These are phyloP conservation scores for Sebastolobus altivelis DNA, from an alignment of 2,797 vertebrate genomes.

Conservation along the genomic window DNA sequence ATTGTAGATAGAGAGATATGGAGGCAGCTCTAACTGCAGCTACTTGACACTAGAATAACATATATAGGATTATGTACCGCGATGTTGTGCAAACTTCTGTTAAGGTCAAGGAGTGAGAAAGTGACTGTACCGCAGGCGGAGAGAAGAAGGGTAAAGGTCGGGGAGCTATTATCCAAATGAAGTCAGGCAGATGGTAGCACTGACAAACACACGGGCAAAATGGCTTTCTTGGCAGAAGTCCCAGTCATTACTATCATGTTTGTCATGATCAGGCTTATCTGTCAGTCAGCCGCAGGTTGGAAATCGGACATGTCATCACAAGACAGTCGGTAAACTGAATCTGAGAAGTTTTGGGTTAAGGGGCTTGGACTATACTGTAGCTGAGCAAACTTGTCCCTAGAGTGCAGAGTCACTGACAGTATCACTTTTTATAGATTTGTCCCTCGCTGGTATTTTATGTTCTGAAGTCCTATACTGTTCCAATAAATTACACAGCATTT, in stretches of 20 bases:
- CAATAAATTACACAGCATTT: slow-evolving; percentile 19
- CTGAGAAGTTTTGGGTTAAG: slow-evolving; percentile 35
- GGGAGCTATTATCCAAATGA: slow-evolving; percentile 59
- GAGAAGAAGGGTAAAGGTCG: slow-evolving; percentile 56
- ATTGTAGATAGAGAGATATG: slow-evolving; percentile 46
- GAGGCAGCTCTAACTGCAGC: slow-evolving; percentile 35
- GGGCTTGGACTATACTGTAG: neutral
- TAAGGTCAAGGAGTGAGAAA: slow-evolving; percentile 38
- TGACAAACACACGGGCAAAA: slow-evolving; percentile 67
- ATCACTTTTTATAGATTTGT: slow-evolving; percentile 18
- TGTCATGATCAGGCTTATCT: slow-evolving; percentile 58
- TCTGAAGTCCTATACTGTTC: neutral
- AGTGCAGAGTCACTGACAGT: slow-evolving; percentile 8
- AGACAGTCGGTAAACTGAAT: slow-evolving; percentile 23
- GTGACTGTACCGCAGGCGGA: slow-evolving; percentile 4
- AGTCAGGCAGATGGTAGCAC: slow-evolving; percentile 64
- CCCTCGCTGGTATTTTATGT: neutral
- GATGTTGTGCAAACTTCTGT: slow-evolving; percentile 52
- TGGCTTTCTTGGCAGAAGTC: slow-evolving; percentile 67
- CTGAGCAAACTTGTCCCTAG: slow-evolving; percentile 10
- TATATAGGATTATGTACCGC: slow-evolving; percentile 40
- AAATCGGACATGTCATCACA: slow-evolving; percentile 45
- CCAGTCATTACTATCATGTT: slow-evolving; percentile 59
- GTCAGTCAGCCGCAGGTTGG: slow-evolving; percentile 55
- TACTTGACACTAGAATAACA: slow-evolving; percentile 58